A percentile compares a stretch with the other conserved stretches of the same genome.
phyloP scores from a whole-genome alignment of 2,888 invertebrate species.

The Machimus atricapillus region DNA sequence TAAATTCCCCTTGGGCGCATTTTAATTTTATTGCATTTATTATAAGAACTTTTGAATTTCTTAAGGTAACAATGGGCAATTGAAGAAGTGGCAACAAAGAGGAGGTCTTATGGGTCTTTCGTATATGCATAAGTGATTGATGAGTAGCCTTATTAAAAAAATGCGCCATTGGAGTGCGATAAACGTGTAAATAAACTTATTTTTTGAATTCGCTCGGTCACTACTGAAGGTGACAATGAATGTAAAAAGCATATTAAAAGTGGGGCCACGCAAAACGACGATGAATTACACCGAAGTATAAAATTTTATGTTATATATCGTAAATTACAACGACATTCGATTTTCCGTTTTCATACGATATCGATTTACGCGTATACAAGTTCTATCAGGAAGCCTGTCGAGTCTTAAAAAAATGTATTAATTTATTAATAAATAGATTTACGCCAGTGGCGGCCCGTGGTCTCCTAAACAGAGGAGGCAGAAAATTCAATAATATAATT shows the following conservation, averaged over 20 bases:
- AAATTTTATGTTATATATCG: not conserved
- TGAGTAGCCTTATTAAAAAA: not conserved
- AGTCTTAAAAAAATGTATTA: too few relatives aligned
- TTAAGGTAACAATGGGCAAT: not conserved
- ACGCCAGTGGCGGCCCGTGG: too few relatives aligned
- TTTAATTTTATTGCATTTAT: not conserved
- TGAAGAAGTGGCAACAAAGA: not conserved
- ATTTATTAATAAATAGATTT: too few relatives aligned
- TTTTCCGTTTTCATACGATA: not conserved
- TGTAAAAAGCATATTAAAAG: not conserved
- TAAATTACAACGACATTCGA: not conserved
- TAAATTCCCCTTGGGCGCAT: not conserved
- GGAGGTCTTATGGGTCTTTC: not conserved
- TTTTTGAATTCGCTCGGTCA: not conserved
- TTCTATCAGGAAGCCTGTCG: not conserved
- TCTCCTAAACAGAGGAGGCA: too few relatives aligned
- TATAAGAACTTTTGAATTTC: not conserved
- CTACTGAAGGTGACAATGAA: not conserved
- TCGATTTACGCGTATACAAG: not conserved
- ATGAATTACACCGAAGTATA: not conserved
- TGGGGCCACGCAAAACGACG: not conserved
- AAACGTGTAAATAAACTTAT: not conserved
- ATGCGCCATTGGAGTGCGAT: not conserved
- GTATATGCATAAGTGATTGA: not conserved
- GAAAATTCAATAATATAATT: too few relatives aligned